A percentile compares a stretch with the other conserved stretches of the same genome.
Evolutionary conservation across 2,113 vertebrate genomes (phyloP).

Genomic region (Stegostoma tigrinum): DNA sequence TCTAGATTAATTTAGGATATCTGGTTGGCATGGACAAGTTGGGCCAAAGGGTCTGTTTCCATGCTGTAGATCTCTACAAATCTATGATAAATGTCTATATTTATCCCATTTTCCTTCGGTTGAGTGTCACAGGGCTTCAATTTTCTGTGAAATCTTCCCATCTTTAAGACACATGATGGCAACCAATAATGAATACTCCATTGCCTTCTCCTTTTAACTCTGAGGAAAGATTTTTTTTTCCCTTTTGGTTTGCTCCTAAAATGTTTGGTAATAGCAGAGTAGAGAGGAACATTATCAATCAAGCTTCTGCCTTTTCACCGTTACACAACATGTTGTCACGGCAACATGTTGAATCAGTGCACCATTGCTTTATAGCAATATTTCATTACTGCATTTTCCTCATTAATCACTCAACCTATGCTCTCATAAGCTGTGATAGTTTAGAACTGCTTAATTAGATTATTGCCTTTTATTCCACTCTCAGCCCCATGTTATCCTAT

Average conservation of each 20-base stretch:
- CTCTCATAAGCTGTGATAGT: background rate
- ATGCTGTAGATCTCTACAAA: too few species aligned
- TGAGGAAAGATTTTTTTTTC: background rate
- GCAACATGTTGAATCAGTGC: background rate
- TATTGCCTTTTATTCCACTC: background rate
- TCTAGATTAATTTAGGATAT: too few species aligned
- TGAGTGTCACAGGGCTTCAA: background rate
- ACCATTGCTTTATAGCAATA: background rate
- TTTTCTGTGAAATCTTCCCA: background rate
- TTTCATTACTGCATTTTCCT: background rate
- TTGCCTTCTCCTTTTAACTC: background rate
- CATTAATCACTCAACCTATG: slow-evolving; percentile 20
- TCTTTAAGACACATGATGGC: background rate
- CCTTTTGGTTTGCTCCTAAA: background rate
- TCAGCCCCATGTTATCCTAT: background rate
- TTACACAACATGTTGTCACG: background rate
- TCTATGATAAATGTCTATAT: too few species aligned
- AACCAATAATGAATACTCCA: background rate
- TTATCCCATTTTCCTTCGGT: background rate
- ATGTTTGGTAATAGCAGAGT: background rate
- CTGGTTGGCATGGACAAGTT: too few species aligned
- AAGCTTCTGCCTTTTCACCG: background rate
- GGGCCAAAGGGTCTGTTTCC: too few species aligned
- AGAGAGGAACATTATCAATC: background rate
- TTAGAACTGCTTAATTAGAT: background rate